These are phyloP conservation scores for Hypanus sabinus DNA, from an alignment of 2,113 vertebrate genomes.

Conservation along the genomic window DNA sequence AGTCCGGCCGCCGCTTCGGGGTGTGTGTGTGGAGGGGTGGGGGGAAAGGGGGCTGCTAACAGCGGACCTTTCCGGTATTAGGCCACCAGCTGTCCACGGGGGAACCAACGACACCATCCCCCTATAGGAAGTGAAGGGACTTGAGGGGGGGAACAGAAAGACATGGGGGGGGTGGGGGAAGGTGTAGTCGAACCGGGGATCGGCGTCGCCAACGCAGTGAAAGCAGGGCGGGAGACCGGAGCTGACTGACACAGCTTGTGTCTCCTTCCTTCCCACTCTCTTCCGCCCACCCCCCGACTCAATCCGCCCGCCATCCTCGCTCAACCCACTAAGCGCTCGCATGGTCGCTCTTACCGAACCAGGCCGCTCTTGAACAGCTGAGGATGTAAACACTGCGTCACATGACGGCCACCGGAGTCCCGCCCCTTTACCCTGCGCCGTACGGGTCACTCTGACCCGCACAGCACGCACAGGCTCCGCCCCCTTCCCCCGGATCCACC, in stretches of 20 bases:
- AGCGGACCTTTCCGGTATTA: neutral
- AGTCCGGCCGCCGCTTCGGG: too few relatives aligned
- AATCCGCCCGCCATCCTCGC: neutral
- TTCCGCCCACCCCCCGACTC: neutral
- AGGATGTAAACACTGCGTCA: constrained; percentile 31
- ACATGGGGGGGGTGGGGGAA: neutral
- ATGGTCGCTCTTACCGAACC: neutral
- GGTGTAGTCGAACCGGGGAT: neutral
- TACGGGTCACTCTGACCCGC: neutral
- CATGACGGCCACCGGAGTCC: neutral
- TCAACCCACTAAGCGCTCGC: too few relatives aligned
- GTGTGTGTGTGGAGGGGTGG: too few relatives aligned
- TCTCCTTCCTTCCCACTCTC: neutral
- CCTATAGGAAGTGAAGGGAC: neutral
- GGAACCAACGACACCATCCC: neutral
- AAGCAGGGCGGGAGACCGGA: too few relatives aligned
- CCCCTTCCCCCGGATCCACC: too few relatives aligned
- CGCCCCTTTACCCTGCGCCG: neutral
- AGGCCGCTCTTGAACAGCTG: constrained; percentile 10
- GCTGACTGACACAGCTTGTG: neutral
- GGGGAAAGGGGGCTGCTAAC: neutral
- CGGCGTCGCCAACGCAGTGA: neutral
- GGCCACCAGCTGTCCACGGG: neutral
- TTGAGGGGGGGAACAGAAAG: neutral
- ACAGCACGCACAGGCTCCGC: neutral